phyloP scores from a whole-genome alignment of 2,113 vertebrate species.

The Elephas maximus region DNA sequence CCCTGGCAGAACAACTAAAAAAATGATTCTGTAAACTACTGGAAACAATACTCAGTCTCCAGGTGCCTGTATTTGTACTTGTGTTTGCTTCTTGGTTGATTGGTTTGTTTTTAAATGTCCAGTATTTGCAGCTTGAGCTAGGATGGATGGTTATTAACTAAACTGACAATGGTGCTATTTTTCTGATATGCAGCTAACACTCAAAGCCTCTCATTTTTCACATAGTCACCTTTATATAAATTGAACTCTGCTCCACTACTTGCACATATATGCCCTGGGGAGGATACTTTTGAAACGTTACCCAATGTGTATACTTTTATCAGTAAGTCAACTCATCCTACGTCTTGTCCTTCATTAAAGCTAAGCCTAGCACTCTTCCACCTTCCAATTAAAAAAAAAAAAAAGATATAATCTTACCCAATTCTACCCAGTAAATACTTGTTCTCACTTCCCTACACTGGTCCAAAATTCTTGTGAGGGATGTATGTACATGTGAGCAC shows the following conservation, averaged over 20 bases:
- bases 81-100: background rate
- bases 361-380: background rate
- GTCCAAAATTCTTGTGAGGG: background rate
- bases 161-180: background rate
- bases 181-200: background rate
- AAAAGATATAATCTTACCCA: background rate
- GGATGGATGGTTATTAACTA: background rate
- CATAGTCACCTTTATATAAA: background rate
- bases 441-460: background rate
- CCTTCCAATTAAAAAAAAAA: background rate
- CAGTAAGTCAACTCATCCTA: background rate
- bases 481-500: background rate
- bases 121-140: background rate
- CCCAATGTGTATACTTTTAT: background rate
- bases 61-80: background rate
- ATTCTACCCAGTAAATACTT: background rate
- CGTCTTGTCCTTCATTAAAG: background rate
- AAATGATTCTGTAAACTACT: background rate
- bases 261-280: background rate
- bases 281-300: background rate
- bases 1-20: background rate
- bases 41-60: background rate
- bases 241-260: background rate
- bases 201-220: background rate
- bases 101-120: background rate